Evolutionary conservation across 2,797 vertebrate species (phyloP), one percentile per base, ranked within the genome.

Genomic region (Macroramphosus scolopax): DNA sequence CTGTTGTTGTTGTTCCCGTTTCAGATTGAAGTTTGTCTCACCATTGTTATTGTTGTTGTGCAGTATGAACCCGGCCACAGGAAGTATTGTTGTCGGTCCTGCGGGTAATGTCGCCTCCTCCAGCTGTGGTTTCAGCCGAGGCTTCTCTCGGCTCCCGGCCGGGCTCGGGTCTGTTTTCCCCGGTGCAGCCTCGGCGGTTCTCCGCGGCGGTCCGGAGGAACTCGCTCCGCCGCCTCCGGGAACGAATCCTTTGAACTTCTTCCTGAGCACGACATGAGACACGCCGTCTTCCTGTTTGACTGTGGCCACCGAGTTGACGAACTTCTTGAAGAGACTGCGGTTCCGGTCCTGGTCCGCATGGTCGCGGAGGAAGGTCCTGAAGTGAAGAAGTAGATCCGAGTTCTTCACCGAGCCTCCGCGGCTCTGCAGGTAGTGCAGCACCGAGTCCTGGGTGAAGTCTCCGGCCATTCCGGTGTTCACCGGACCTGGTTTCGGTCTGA

Each of bases 291-390:
- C 81, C 71, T 89, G 91, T 40, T 51, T 84, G 50, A 98, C 95
- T 12, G 90, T 91, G 11, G 95, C 96, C 78, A 98, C 77, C 0
- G 92, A 77, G 82, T 98, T 98, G 32, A 98, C 93, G 17, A 90
- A 94, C 71, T 73, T 88, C 66, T 98, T 98, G 71, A 98, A 98
- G 17, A 78, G 81, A 14, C 96, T 93, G 12, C 96, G 89, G 73
- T 98, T 91, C 34, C 69, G 84, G 51, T 67, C 79, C 39, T 72
- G 83, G 75, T 91, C 78, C 48, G 58, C 72, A 2, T 87, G 72
- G 5, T 89, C 67, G 12, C 91, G 89, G 15, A 98, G 71, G 39
- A 93, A 96, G 26, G 18, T 1, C 31, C 46, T 81, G 77, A 94
- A 98, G 87, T 95, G 92, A 2, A 54, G 55, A 26, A 97, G 65